A percentile compares a stretch with the other conserved stretches of the same genome.
Evolutionary conservation across 2,888 invertebrate genomes (phyloP).

Genomic region (Ceratothoa steindachneri): DNA sequence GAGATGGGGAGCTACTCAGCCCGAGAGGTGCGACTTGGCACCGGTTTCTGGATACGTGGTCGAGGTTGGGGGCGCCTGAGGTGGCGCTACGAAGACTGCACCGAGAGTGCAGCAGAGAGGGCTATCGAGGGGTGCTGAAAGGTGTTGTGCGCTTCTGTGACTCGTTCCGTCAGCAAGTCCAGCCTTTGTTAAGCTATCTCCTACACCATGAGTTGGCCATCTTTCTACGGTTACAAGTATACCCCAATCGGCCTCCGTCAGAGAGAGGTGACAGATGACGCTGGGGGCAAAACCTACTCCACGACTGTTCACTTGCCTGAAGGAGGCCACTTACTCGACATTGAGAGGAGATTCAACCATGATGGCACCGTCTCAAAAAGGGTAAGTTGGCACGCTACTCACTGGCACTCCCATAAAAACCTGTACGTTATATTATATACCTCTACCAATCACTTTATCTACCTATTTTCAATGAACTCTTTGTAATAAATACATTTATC

Average conservation of each 20-base stretch:
- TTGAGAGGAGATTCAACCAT: constrained; percentile 42
- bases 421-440: background rate
- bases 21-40: background rate
- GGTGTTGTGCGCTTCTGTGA: constrained; percentile 8
- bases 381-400: constrained; percentile 29
- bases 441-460: background rate
- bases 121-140: background rate
- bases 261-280: constrained; percentile 44
- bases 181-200: background rate
- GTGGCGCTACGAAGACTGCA: background rate
- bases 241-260: constrained; percentile 47
- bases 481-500: background rate
- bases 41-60: background rate
- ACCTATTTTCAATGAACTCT: background rate
- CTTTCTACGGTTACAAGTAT: constrained; percentile 47
- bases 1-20: background rate
- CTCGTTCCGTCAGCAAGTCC: constrained; percentile 15
- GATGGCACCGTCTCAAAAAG: constrained; percentile 45
- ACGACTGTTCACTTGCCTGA: constrained; percentile 45
- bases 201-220: constrained; percentile 45
- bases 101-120: background rate
- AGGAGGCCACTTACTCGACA: constrained; percentile 45
- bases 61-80: background rate
- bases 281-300: constrained; percentile 37
- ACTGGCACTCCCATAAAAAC: background rate